A percentile compares a stretch with the other conserved stretches of the same genome.
Evolutionary conservation across 2,113 vertebrate genomes (phyloP).

Genomic region (Lucifuga dentata): DNA sequence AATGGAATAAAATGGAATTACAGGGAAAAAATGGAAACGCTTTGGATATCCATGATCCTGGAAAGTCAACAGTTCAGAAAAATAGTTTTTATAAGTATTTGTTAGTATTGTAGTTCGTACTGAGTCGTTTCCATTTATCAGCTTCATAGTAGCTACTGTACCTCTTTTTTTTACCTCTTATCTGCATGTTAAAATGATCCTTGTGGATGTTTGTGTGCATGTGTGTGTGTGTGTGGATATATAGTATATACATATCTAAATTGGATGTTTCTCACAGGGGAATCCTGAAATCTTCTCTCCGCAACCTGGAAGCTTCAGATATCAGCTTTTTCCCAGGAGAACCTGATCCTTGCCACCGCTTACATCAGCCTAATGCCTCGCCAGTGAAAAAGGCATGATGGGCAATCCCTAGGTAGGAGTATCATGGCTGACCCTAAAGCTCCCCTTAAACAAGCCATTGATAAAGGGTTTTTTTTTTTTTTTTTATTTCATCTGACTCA

Average conservation of each 20-base stretch:
- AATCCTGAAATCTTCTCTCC: too few species aligned
- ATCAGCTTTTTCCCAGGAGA: slow-evolving; percentile 10
- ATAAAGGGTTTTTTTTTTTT: too few species aligned
- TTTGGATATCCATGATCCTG: neutral
- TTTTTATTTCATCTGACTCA: neutral
- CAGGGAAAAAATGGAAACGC: too few species aligned
- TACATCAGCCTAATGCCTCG: slow-evolving; percentile 10
- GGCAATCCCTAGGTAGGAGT: slow-evolving; percentile 22
- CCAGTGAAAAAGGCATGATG: slow-evolving; percentile 17
- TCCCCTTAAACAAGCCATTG: slow-evolving; percentile 23
- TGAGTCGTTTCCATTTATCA: too few species aligned
- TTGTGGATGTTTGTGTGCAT: too few species aligned
- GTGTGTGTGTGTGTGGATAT: too few species aligned
- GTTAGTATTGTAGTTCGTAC: too few species aligned
- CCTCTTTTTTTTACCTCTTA: neutral
- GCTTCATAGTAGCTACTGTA: neutral
- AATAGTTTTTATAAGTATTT: too few species aligned
- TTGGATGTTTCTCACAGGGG: too few species aligned
- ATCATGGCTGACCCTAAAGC: neutral
- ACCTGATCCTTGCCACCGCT: neutral
- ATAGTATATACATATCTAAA: too few species aligned
- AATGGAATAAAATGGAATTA: too few species aligned
- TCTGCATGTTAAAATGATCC: too few species aligned
- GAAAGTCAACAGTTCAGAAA: neutral
- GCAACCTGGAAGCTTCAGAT: slow-evolving; percentile 6